phyloP scores from a whole-genome alignment of 2,888 invertebrate genomes.

The Agrotis puta region DNA sequence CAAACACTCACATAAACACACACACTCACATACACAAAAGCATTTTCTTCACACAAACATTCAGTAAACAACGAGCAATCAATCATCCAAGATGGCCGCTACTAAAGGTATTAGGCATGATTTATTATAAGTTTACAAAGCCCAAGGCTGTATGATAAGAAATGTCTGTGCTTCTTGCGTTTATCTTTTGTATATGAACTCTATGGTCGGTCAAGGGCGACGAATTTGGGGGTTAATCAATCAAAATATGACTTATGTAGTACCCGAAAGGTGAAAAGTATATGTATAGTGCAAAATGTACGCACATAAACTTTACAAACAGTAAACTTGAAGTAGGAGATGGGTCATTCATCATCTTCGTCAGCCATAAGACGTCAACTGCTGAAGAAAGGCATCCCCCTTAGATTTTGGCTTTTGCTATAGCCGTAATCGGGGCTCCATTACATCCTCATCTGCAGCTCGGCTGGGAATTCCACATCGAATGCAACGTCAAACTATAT shows the following conservation, averaged over 20 bases:
- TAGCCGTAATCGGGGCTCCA: no score
- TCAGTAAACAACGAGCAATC: constrained; percentile 51
- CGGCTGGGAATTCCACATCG: no score
- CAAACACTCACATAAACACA: neutral
- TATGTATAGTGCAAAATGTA: neutral
- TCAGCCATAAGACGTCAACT: no score
- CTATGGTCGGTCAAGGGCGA: constrained; percentile 27
- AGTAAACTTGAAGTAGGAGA: no score
- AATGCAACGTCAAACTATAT: no score
- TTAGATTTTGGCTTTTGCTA: no score
- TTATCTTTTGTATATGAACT: constrained; percentile 21
- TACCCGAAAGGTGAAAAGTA: no score
- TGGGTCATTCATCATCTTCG: neutral
- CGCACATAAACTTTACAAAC: neutral
- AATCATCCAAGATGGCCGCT: constrained; percentile 53
- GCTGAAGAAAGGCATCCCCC: no score
- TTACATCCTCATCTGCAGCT: no score
- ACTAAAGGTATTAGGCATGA: constrained; percentile 41
- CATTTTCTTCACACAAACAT: constrained; percentile 14
- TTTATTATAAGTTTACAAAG: constrained; percentile 45
- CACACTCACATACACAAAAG: neutral
- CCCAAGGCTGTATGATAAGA: constrained; percentile 50
- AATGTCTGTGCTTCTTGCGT: constrained; percentile 32
- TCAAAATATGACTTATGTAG: constrained; percentile 1
- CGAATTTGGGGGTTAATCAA: constrained; percentile 14